These are phyloP conservation scores for Saccostrea echinata DNA, from an alignment of 1,140 invertebrate genomes.

Conservation along the genomic window DNA sequence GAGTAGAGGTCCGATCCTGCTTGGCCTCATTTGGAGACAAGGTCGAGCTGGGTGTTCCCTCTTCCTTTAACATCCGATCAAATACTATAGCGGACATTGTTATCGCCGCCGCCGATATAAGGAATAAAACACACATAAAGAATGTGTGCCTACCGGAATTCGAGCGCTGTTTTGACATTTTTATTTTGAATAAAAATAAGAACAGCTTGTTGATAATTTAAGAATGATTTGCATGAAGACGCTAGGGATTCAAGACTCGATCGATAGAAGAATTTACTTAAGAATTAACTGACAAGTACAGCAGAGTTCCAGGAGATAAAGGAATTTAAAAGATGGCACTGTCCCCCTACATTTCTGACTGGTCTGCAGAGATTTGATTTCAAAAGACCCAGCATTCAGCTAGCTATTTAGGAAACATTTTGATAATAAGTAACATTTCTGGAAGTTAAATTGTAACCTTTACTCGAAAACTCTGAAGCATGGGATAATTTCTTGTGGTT, in stretches of 20 bases:
- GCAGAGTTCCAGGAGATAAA: background rate
- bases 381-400: no score
- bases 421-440: no score
- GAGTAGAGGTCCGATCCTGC: background rate
- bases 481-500: no score
- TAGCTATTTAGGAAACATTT: no score
- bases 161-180: background rate
- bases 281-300: background rate
- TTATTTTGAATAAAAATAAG: background rate
- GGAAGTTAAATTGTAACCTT: no score
- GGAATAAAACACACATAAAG: constrained; percentile 6
- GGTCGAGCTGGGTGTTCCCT: background rate
- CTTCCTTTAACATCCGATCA: background rate
- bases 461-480: no score
- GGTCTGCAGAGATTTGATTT: no score
- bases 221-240: background rate
- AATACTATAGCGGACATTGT: background rate
- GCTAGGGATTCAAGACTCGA: background rate
- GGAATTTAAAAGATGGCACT: background rate
- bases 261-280: background rate
- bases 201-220: background rate
- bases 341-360: background rate
- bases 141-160: constrained; percentile 6
- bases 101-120: background rate
- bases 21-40: background rate